Base-by-base conservation (phyloP, 2,888 invertebrate species). In the Archips xylosteana region DNA sequence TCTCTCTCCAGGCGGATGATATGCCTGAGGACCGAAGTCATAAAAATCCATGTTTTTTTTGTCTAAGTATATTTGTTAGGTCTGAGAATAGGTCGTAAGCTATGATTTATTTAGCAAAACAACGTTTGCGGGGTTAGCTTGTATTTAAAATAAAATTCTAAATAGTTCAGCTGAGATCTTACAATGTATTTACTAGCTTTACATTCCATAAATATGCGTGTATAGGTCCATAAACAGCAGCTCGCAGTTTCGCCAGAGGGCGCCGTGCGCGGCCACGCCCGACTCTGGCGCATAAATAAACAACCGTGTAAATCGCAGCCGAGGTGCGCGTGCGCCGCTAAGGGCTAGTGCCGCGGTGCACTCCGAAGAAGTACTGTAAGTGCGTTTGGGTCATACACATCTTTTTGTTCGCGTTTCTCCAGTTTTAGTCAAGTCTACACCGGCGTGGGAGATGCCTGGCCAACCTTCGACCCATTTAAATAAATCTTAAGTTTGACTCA, bases 221-320 rank as follows among this genome's bases (percentile, higher is more conserved):
- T 59, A 75, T 76, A 76, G 68, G 74, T 81, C 80, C 76, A 79
- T 88, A 87, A 88, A 84, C 87, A 84, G 85, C 87, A 86, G 83
- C 83, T 77, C 83, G 83, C 81, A 81, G 79, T 81, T 76, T 81
- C 75, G 78, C 84, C 81, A 77, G 76, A 76, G 85, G 85, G 82
- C 78, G 81, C 75, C 74, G 90, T 92, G 92, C 87, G 80, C 76
- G 75, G 78, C 87, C 90, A 85, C 92, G 90, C 92, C 92, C 82
- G 78, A 70, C 75, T 69, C 75, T 47, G 36, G 68, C 76, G 75
- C 76, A 79, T 76, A 79, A 79, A 81, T 81, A 80, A 81, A 79
- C 79, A 75, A 78, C 72, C 67, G 78, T 77, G 81, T 80, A 82
- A 81, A 81, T 82, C 79, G 82, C 78, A 15, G 70, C 66, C 61